Evolutionary conservation across 1,140 invertebrate species (phyloP).

Genomic region (Bombus terrestris): DNA sequence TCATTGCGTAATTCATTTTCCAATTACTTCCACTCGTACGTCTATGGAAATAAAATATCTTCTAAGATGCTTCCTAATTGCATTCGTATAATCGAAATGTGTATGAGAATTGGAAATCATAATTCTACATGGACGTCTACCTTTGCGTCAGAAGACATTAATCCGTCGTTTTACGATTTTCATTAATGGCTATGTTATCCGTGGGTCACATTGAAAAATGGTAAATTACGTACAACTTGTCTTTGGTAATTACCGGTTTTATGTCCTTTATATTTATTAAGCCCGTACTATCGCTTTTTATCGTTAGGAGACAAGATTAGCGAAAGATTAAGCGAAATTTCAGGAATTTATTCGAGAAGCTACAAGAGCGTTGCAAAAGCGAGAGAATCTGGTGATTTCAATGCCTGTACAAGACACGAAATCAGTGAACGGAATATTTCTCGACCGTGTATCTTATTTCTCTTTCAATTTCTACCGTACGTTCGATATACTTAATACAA

Average conservation of each 20-base stretch:
- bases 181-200: background rate
- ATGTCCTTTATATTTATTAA: background rate
- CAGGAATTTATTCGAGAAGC: background rate
- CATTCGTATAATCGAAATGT: background rate
- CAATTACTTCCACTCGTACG: background rate
- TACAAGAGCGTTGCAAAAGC: background rate
- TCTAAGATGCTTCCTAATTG: background rate
- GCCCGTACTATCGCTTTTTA: background rate
- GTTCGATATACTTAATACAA: background rate
- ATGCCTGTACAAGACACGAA: background rate
- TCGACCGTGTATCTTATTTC: background rate
- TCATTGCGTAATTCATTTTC: background rate
- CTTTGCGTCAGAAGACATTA: background rate
- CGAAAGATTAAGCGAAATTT: constrained; percentile 1
- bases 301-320: background rate
- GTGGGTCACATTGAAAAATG: background rate
- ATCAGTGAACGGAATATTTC: background rate
- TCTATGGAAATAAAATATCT: background rate
- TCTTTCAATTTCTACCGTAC: background rate
- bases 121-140: background rate
- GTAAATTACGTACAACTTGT: background rate
- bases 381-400: background rate
- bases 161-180: background rate
- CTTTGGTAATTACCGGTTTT: background rate
- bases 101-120: background rate